Conservation (phyloP, 1,140 invertebrate species). For the Macrobrachium nipponense region DNA sequence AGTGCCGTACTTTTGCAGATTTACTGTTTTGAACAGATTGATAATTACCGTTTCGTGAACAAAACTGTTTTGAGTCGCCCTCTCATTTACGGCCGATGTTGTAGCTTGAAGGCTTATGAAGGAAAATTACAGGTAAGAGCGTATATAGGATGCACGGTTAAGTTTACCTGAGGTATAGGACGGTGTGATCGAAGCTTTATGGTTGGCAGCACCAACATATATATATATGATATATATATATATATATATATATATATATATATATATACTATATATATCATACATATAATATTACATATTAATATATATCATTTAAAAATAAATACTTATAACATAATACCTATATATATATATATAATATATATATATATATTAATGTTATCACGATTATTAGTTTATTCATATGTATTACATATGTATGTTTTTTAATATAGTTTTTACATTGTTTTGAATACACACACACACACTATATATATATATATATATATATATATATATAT, state of each 20-base stretch:
- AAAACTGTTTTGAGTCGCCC: no score
- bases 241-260: constrained; percentile 5
- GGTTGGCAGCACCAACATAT: neutral
- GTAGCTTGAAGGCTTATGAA: no score
- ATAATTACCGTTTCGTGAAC: no score
- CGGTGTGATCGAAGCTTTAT: no score
- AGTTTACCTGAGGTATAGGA: no score
- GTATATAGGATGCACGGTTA: no score
- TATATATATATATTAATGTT: constrained; percentile 15
- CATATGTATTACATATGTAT: constrained; percentile 2
- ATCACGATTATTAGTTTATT: neutral
- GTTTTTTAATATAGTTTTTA: neutral
- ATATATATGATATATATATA: constrained; percentile 3
- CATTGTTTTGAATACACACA: no score
- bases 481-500: constrained; percentile 20
- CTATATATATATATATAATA: constrained; percentile 17
- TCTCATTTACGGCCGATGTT: no score
- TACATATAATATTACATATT: neutral
- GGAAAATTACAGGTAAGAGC: no score
- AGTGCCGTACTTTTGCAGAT: no score
- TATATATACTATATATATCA: neutral
- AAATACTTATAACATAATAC: neutral
- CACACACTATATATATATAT: constrained; percentile 8
- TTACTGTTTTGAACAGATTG: no score
- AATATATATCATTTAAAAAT: neutral